Base-by-base conservation (phyloP, 2,113 vertebrate species). In the Poecile atricapillus region DNA sequence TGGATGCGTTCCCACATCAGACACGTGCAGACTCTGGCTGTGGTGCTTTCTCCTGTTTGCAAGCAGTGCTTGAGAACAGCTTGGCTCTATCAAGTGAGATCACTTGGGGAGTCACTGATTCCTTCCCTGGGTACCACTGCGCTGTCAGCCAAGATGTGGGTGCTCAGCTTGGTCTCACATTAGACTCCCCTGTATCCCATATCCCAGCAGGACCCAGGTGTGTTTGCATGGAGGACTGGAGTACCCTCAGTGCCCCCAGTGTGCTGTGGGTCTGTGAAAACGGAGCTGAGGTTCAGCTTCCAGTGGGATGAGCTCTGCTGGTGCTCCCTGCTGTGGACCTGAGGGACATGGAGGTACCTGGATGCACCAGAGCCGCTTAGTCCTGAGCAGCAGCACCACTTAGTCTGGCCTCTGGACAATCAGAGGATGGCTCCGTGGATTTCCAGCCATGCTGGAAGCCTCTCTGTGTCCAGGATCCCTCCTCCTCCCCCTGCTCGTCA, bases 151-250 rank as follows among this genome's bases (percentile, higher is more conserved):
- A 20, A 15, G 43, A n/a, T 43, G 33, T 39, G 65, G 33, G 52
- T 25, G 69, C 69, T 55, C 69, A 43, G 11, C 47, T 80, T 33
- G 16, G 35, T 39, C 62, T 83, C 46, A 11, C 9, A 15, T 41
- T 68, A 59, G 63, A 13, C 22, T 53, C 13, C 25, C 15, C 33
- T 4, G 5, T 23, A 15, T 59, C n/a, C 70, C 52, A 1, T 2
- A 75, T 64, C 39, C 43, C 64, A 76, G 6, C 0, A 0, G 53
- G 27, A 27, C 15, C 25, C 31, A 2, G 1, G 3, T 76, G 44
- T 64, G 67, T 60, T 63, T 64, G 27, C 62, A 6, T 1, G 10
- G 46, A 50, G 80, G 39, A 8, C 43, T 13, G 4, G 56, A 52
- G 31, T n/a, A 14, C 52, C 65, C 30, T 21, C 30, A 20, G 52